phyloP scores from a whole-genome alignment of 2,888 invertebrate genomes.

The Xestia ashworthii region DNA sequence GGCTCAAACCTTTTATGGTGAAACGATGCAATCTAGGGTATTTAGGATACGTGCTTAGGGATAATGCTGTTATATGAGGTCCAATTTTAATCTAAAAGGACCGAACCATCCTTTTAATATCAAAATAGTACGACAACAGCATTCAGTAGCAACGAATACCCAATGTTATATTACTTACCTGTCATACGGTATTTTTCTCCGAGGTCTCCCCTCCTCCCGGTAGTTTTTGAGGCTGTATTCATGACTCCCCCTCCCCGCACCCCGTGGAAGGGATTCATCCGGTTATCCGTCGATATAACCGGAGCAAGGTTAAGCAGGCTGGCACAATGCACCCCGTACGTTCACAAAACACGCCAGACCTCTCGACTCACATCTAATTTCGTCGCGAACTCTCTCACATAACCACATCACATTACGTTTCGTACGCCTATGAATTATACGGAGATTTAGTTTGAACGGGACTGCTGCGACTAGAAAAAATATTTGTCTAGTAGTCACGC shows the following conservation, averaged over 20 bases:
- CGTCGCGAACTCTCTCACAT: constrained; percentile 65
- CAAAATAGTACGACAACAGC: constrained; percentile 24
- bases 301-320: constrained; percentile 58
- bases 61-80: neutral
- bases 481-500: neutral
- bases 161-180: constrained; percentile 50
- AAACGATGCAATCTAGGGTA: neutral
- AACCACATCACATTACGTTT: constrained; percentile 68
- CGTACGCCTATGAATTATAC: constrained; percentile 42
- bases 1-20: neutral
- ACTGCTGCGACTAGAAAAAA: neutral
- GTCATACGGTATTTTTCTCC: constrained; percentile 43
- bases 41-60: neutral
- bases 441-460: constrained; percentile 3
- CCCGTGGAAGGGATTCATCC: constrained; percentile 28
- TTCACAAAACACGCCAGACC: constrained; percentile 58
- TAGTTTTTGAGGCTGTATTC: constrained; percentile 44
- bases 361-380: constrained; percentile 68
- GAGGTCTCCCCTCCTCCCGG: constrained; percentile 19
- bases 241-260: constrained; percentile 15
- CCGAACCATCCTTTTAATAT: constrained; percentile 4
- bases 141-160: constrained; percentile 6
- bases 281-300: constrained; percentile 30
- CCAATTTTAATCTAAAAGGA: neutral
- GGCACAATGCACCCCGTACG: constrained; percentile 57